Percentiles rank a stretch among this genome's conserved stretches.
Evolutionary conservation across 2,888 invertebrate species (phyloP).

Genomic region (Lypha dubia): DNA sequence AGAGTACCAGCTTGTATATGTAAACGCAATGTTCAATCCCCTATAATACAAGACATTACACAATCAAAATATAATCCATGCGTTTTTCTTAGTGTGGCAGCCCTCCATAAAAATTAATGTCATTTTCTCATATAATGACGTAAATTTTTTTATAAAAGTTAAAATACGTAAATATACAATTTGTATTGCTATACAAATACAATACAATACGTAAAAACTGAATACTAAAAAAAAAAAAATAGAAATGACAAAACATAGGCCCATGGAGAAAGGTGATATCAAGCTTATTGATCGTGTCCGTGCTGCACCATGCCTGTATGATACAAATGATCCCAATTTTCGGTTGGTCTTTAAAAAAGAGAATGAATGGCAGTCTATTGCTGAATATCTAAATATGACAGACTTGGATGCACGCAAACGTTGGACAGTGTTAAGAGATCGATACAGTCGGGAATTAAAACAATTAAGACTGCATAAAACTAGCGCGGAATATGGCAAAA

Average conservation of each 20-base stretch:
- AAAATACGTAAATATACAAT: slow-evolving; percentile 59
- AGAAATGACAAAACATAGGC: slow-evolving; percentile 78
- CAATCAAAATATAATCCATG: no score
- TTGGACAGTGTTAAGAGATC: slow-evolving; percentile 83
- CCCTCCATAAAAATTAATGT: slow-evolving; percentile 43
- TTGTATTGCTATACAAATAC: no score
- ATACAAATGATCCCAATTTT: slow-evolving; percentile 81
- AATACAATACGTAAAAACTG: slow-evolving; percentile 65
- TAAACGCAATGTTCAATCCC: no score
- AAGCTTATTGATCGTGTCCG: slow-evolving; percentile 80
- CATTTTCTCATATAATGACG: slow-evolving; percentile 61
- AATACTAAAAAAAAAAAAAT: slow-evolving; percentile 45
- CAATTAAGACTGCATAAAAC: slow-evolving; percentile 78
- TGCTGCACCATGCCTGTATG: slow-evolving; percentile 80
- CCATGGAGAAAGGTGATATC: slow-evolving; percentile 79
- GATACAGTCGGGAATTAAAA: slow-evolving; percentile 82
- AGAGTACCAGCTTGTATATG: no score
- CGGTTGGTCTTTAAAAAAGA: slow-evolving; percentile 81
- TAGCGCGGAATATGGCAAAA: slow-evolving; percentile 77
- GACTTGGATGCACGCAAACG: slow-evolving; percentile 79
- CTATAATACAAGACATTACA: no score
- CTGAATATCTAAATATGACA: slow-evolving; percentile 76
- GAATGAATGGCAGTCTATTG: slow-evolving; percentile 81
- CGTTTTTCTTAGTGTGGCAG: slow-evolving; percentile 1
- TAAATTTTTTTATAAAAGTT: slow-evolving; percentile 59